Evolutionary conservation across 2,888 invertebrate species (phyloP).

Genomic region (Ophion ellenae): DNA sequence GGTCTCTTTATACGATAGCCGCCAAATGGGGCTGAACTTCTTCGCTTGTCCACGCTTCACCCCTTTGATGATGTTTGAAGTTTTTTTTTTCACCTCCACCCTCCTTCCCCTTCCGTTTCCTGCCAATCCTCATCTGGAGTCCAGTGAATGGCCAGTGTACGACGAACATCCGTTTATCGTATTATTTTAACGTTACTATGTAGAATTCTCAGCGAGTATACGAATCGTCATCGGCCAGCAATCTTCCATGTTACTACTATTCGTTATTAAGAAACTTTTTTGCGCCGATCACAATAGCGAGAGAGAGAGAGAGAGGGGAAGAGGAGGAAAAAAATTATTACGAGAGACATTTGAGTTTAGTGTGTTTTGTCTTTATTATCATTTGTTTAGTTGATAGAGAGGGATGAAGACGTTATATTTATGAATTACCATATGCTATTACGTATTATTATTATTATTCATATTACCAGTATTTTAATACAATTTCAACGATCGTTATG

Average conservation of each 20-base stretch:
- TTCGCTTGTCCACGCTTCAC: constrained; percentile 46
- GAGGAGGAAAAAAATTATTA: background rate
- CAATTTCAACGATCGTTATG: constrained; percentile 25
- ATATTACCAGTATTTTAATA: constrained; percentile 40
- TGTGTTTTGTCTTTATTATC: constrained; percentile 35
- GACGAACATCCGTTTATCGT: background rate
- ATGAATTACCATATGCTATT: constrained; percentile 66
- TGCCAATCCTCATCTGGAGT: background rate
- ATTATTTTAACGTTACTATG: background rate
- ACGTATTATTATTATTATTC: constrained; percentile 56
- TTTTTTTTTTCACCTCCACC: background rate
- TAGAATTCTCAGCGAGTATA: constrained; percentile 34
- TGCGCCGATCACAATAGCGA: constrained; percentile 5
- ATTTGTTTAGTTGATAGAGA: constrained; percentile 43
- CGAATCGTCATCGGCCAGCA: constrained; percentile 63
- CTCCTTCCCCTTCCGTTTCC: background rate
- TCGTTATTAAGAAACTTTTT: constrained; percentile 47
- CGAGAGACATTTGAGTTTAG: background rate
- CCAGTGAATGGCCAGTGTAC: background rate
- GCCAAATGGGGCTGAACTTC: constrained; percentile 89
- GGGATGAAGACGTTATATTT: constrained; percentile 67
- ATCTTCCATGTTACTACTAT: constrained; percentile 65
- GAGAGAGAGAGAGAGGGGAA: constrained; percentile 2
- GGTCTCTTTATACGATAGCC: constrained; percentile 93
- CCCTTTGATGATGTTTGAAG: background rate